Conservation (phyloP, 2,113 vertebrate species). For the Cervus canadensis region DNA sequence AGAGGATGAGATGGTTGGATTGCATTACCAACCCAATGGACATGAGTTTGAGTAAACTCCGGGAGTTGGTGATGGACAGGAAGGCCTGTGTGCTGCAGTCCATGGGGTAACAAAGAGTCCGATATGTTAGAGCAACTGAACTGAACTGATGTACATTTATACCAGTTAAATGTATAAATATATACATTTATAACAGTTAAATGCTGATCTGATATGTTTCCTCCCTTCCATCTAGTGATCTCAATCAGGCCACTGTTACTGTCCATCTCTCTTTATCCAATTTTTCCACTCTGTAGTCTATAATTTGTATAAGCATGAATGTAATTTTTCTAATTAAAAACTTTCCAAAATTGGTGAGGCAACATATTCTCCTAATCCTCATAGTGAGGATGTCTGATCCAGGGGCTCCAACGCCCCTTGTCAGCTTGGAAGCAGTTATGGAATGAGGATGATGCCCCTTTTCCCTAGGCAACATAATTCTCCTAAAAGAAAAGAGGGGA, state of each 20-base stretch:
- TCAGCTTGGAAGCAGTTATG: too few relatives aligned
- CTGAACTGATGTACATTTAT: background rate
- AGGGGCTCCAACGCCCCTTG: too few relatives aligned
- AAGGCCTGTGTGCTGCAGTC: background rate
- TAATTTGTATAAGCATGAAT: background rate
- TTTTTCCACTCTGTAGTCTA: background rate
- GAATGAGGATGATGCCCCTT: too few relatives aligned
- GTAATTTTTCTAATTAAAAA: background rate
- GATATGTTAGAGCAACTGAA: background rate
- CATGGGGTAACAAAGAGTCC: rapidly evolving
- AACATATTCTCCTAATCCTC: too few relatives aligned
- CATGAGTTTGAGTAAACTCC: background rate
- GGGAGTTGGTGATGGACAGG: background rate
- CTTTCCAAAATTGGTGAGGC: background rate
- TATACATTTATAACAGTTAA: background rate
- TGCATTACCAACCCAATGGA: rapidly evolving
- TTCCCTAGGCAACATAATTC: too few relatives aligned
- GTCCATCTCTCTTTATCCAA: background rate
- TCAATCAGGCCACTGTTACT: background rate
- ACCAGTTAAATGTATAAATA: background rate
- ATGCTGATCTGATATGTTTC: background rate
- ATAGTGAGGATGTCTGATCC: too few relatives aligned
- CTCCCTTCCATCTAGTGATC: background rate
- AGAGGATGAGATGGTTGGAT: background rate
- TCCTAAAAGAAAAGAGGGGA: too few relatives aligned